A percentile compares a stretch with the other conserved stretches of the same genome.
phyloP scores from a whole-genome alignment of 2,113 vertebrate species.

The Hemicordylus capensis region DNA sequence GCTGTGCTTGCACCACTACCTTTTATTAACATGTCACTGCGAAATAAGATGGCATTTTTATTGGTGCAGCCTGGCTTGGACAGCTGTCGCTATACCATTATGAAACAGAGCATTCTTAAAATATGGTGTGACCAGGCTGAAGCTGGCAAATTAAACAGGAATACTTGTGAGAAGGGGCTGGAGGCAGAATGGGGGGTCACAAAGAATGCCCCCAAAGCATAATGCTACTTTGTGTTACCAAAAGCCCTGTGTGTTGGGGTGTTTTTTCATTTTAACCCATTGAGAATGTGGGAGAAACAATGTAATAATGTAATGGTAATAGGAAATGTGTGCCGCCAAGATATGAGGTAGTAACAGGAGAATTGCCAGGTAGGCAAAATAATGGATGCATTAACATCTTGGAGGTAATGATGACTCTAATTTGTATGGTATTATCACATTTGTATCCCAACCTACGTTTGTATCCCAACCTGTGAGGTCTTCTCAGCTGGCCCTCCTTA shows the following conservation, averaged over 20 bases:
- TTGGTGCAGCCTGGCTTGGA: background rate
- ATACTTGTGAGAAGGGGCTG: no score
- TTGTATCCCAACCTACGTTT: no score
- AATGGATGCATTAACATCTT: background rate
- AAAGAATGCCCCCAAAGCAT: background rate
- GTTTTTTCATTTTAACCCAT: no score
- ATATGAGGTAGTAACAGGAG: background rate
- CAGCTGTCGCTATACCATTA: background rate
- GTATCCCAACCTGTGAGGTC: no score
- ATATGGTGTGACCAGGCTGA: background rate
- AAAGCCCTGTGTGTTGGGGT: background rate
- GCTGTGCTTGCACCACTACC: background rate
- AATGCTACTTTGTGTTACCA: background rate
- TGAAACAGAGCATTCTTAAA: background rate
- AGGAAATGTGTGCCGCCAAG: background rate
- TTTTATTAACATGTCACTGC: background rate
- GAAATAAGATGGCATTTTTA: background rate
- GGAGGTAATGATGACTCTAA: background rate
- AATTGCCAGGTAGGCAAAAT: background rate
- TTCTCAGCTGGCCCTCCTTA: no score
- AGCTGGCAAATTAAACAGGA: no score
- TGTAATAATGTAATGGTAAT: background rate
- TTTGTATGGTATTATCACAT: background rate
- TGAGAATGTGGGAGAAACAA: no score
- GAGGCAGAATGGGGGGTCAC: no score